A percentile compares a stretch with the other conserved stretches of the same genome.
Conservation (phyloP, 2,113 vertebrate genomes). For the Acinonyx jubatus region DNA sequence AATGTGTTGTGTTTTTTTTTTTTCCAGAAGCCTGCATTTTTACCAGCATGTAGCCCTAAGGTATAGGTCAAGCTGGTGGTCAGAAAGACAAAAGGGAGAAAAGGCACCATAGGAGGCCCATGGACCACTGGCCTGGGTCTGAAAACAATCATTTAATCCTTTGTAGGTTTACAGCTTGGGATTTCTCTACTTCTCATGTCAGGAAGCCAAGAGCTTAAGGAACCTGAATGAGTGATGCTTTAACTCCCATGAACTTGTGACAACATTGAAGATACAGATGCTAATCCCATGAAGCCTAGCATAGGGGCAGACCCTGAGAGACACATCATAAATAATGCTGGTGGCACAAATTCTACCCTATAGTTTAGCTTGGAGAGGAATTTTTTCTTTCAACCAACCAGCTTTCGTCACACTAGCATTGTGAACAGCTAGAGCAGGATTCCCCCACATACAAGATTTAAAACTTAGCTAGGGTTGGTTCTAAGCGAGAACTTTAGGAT, state of each 20-base stretch:
- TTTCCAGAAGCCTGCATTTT: not conserved
- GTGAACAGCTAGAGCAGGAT: not conserved
- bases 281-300: not conserved
- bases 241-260: not conserved
- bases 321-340: not conserved
- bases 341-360: not conserved
- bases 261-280: not conserved
- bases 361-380: not conserved
- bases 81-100: not conserved
- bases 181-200: not conserved
- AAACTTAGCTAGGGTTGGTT: not conserved
- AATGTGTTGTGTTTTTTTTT: not conserved
- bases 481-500: not conserved
- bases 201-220: not conserved
- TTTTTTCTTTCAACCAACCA: not conserved
- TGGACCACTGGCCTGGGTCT: not conserved
- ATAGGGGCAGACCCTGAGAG: not conserved
- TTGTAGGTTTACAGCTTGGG: not conserved
- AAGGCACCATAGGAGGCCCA: accelerated
- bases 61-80: not conserved
- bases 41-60: not conserved
- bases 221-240: not conserved
- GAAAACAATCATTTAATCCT: not conserved
- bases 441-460: not conserved
- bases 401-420: not conserved